Evolutionary conservation across 2,888 invertebrate genomes (phyloP).

Genomic region (Ormyrus labotus): DNA sequence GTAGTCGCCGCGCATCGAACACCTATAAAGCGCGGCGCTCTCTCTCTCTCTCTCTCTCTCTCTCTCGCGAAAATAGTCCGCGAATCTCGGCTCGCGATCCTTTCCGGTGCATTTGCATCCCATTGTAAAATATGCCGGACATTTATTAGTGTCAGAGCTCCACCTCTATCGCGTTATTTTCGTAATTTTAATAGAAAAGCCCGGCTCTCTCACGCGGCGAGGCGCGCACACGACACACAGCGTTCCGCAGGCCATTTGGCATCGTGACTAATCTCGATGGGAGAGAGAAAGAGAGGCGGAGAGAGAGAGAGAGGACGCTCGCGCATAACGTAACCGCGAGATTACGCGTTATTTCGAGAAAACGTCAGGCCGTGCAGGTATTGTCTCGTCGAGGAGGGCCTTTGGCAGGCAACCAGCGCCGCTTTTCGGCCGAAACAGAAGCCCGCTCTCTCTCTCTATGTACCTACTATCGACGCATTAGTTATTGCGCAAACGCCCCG

Average conservation of each 20-base stretch:
- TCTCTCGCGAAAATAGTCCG: no score
- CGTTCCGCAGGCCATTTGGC: conserved; percentile 33
- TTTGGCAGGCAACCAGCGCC: conserved; percentile 61
- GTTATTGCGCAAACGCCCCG: neutral
- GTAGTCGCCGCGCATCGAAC: neutral
- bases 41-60: no score
- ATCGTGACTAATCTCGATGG: conserved; percentile 46
- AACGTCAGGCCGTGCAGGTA: conserved; percentile 37
- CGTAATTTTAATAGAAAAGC: conserved; percentile 37
- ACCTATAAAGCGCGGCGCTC: no score
- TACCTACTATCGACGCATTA: neutral
- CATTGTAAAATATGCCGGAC: conserved; percentile 15
- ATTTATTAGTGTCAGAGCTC: conserved; percentile 15
- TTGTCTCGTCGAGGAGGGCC: conserved; percentile 51
- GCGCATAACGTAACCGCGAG: conserved; percentile 5
- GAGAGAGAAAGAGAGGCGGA: neutral
- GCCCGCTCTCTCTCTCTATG: neutral
- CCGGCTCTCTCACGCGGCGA: neutral
- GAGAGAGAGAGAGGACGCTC: conserved; percentile 5
- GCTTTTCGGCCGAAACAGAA: conserved; percentile 12
- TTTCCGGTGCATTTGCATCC: conserved; percentile 22
- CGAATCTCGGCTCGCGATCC: no score
- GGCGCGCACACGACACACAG: no score
- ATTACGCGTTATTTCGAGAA: conserved; percentile 54
- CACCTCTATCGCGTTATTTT: conserved; percentile 37